Evolutionary conservation across 2,113 vertebrate genomes (phyloP).

Genomic region (Pelvicachromis taeniatus): DNA sequence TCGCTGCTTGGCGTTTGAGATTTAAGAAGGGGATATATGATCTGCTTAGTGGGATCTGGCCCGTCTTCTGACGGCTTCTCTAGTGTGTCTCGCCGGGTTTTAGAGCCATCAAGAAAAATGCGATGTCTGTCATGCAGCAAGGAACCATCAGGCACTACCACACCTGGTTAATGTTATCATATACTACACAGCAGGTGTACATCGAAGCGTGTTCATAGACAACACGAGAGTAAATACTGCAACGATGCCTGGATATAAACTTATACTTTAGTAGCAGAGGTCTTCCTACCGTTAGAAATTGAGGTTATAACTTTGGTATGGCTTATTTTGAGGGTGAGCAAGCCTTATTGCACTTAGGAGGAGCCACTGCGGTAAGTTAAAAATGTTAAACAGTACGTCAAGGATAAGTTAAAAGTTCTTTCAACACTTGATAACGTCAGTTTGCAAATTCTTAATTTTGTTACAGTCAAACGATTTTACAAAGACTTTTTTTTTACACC

Average conservation of each 20-base stretch:
- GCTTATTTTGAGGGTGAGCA: background rate
- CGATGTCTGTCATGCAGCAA: background rate
- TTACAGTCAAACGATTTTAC: background rate
- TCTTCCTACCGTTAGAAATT: background rate
- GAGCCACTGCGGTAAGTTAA: background rate
- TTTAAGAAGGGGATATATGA: conserved; percentile 16
- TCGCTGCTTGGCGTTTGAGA: conserved; percentile 1
- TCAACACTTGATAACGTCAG: background rate
- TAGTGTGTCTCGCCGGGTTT: conserved; percentile 7
- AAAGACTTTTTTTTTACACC: background rate
- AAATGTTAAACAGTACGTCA: background rate
- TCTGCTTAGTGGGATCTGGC: conserved; percentile 32
- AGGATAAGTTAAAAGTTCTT: background rate
- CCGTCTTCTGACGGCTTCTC: conserved; percentile 28
- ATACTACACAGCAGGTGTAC: conserved; percentile 16
- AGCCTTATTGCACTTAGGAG: background rate
- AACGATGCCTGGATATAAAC: background rate
- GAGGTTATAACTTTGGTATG: background rate
- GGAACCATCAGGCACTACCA: background rate
- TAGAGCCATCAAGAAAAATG: background rate
- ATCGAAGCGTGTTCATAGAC: background rate
- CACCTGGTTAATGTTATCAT: conserved; percentile 31
- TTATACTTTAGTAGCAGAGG: background rate
- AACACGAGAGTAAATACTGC: background rate
- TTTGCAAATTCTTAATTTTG: background rate